These are phyloP conservation scores for Chrysemys picta DNA, from an alignment of 2,113 vertebrate species.

Conservation along the genomic window DNA sequence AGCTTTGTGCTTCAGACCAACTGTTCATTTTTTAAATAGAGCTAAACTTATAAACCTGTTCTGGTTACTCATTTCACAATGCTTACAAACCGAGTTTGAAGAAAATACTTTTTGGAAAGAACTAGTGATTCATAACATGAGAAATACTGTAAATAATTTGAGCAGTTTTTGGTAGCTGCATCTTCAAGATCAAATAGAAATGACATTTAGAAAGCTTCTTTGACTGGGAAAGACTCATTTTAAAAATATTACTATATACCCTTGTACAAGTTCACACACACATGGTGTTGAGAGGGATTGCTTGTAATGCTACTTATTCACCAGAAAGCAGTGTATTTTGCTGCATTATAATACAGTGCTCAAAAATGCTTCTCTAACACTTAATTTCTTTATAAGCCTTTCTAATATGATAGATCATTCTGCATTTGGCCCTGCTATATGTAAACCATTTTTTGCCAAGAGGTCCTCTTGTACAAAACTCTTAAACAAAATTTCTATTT, in stretches of 20 bases:
- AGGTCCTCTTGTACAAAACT: neutral
- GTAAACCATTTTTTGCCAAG: neutral
- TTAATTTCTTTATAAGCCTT: slow-evolving; percentile 48
- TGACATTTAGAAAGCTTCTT: neutral
- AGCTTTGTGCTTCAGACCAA: neutral
- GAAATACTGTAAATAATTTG: neutral
- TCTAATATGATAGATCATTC: neutral
- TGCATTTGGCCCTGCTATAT: slow-evolving; percentile 9
- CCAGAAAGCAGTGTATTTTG: neutral
- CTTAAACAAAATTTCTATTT: neutral
- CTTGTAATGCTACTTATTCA: neutral
- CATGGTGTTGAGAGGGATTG: neutral
- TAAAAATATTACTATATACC: neutral
- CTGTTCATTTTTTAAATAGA: neutral
- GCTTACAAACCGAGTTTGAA: neutral
- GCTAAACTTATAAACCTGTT: neutral
- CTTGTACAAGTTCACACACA: neutral
- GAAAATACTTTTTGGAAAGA: neutral
- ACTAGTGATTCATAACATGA: neutral
- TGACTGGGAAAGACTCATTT: neutral
- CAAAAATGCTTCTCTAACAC: slow-evolving; percentile 52
- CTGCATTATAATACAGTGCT: slow-evolving; percentile 23
- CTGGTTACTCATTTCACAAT: neutral
- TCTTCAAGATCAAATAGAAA: neutral
- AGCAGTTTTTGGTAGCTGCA: neutral